Percentiles rank a stretch among this genome's conserved stretches.
Conservation (phyloP, 2,888 invertebrate species). For the Heliconius charithonia region DNA sequence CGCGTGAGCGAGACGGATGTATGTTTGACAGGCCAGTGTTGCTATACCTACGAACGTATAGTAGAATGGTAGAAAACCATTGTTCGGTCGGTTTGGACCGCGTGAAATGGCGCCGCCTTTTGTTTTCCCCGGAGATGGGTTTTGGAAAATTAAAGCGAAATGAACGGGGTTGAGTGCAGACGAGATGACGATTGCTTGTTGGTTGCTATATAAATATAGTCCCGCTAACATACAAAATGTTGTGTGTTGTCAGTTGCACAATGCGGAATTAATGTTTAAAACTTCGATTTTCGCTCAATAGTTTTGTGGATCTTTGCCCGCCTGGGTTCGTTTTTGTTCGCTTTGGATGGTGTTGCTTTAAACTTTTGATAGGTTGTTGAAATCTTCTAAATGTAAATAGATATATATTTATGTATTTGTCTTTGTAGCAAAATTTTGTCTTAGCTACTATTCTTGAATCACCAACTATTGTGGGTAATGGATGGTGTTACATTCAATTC, state of each 20-base stretch:
- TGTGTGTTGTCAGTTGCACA: constrained; percentile 44
- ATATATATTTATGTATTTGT: background rate
- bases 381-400: constrained; percentile 2
- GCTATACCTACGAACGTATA: constrained; percentile 28
- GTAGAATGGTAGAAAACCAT: constrained; percentile 69
- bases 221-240: constrained; percentile 52
- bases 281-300: constrained; percentile 44
- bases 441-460: no score
- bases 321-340: constrained; percentile 12
- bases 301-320: constrained; percentile 32
- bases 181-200: constrained; percentile 78
- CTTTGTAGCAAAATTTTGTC: background rate
- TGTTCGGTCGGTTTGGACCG: constrained; percentile 80
- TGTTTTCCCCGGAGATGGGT: constrained; percentile 76
- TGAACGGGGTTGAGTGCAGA: constrained; percentile 69
- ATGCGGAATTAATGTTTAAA: constrained; percentile 42
- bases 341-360: background rate
- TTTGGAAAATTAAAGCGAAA: constrained; percentile 79
- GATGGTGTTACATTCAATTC: no score
- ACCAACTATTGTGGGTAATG: no score
- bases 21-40: constrained; percentile 62
- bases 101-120: constrained; percentile 77
- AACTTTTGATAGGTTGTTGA: constrained; percentile 11
- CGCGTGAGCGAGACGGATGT: constrained; percentile 62
- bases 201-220: constrained; percentile 56